These are phyloP conservation scores for Nymphicus hollandicus DNA, from an alignment of 2,113 vertebrate genomes.

Conservation along the genomic window DNA sequence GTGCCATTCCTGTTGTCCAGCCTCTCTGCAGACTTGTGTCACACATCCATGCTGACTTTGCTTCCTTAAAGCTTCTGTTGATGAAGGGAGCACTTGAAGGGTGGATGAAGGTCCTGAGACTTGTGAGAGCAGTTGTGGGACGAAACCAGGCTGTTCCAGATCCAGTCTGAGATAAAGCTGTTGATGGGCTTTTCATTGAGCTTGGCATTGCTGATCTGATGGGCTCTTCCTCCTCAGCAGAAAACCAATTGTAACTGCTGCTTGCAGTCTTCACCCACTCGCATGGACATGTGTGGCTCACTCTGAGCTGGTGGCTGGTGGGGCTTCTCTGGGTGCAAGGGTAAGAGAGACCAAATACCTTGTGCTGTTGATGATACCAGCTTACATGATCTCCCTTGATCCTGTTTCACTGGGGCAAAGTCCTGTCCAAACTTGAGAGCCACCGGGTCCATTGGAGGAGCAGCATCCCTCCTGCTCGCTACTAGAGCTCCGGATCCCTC, in stretches of 20 bases:
- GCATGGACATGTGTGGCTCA: rapidly evolving
- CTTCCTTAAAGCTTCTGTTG: background rate
- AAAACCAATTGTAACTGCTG: background rate
- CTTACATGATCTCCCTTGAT: background rate
- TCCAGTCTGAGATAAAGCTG: background rate
- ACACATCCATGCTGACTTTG: rapidly evolving
- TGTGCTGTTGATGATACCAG: background rate
- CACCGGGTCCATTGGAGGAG: background rate
- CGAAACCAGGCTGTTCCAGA: background rate
- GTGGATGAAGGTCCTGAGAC: background rate
- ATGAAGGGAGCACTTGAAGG: background rate
- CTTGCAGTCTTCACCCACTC: background rate
- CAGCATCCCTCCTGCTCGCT: background rate
- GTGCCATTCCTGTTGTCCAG: background rate
- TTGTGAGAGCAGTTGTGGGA: background rate
- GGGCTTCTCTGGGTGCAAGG: background rate
- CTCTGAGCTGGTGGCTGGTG: background rate
- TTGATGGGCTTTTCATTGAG: background rate
- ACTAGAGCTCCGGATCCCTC: background rate
- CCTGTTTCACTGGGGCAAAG: background rate
- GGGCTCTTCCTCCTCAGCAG: background rate
- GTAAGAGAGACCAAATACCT: background rate
- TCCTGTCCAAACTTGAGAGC: background rate
- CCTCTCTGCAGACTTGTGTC: background rate
- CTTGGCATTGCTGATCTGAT: background rate